Percentiles rank a stretch among this genome's conserved stretches.
These are phyloP conservation scores for Aspidiotus rigidus DNA, from an alignment of 2,888 invertebrate genomes.

Conservation along the genomic window DNA sequence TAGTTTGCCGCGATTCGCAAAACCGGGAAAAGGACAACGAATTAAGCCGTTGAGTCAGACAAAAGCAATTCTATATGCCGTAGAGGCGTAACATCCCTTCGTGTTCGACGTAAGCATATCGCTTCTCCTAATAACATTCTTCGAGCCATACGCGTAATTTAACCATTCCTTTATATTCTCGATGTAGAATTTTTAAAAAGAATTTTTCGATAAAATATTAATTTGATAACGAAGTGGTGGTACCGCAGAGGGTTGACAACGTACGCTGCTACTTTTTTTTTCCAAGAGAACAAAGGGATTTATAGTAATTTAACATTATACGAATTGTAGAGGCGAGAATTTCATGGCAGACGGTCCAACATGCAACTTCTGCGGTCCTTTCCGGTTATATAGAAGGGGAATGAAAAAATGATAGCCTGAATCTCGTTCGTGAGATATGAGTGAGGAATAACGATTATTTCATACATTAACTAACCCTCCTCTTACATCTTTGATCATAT, in stretches of 20 bases:
- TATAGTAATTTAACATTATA: conserved; percentile 2
- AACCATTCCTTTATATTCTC: conserved; percentile 14
- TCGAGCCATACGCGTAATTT: conserved; percentile 22
- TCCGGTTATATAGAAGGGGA: too few relatives aligned
- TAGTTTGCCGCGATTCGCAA: not conserved
- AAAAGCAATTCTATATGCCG: conserved; percentile 21
- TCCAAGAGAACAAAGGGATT: not conserved
- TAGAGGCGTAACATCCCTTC: not conserved
- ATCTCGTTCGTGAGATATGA: too few relatives aligned
- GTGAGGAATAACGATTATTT: too few relatives aligned
- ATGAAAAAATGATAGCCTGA: too few relatives aligned
- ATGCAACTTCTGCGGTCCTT: too few relatives aligned
- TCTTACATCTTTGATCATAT: too few relatives aligned
- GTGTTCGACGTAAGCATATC: not conserved
- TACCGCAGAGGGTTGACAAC: not conserved
- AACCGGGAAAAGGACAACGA: conserved; percentile 2
- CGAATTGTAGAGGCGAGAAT: not conserved
- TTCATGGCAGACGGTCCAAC: not conserved
- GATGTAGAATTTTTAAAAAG: conserved; percentile 24
- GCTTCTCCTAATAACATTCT: conserved; percentile 19
- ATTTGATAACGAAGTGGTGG: conserved; percentile 9
- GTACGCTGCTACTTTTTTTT: not conserved
- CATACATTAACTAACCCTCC: too few relatives aligned
- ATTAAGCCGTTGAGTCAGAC: conserved; percentile 31
- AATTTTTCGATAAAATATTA: conserved; percentile 16